Evolutionary conservation across 2,113 vertebrate species (phyloP).

Genomic region (Reinhardtius hippoglossoides): DNA sequence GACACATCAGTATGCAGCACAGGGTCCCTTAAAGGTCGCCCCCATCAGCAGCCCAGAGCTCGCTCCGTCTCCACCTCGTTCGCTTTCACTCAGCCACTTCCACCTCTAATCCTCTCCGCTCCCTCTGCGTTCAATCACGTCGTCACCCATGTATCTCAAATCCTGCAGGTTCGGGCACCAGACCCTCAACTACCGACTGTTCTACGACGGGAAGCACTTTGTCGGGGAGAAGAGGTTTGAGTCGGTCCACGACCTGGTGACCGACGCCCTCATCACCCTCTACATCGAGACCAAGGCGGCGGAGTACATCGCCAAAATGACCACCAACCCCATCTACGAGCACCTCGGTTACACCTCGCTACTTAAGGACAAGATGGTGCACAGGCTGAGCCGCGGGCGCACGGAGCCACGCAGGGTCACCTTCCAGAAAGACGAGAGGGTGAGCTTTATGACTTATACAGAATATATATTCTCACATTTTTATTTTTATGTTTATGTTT

Average conservation of each 20-base stretch:
- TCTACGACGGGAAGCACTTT: constrained; percentile 98
- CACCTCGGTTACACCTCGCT: constrained; percentile 95
- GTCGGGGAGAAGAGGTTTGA: constrained; percentile 98
- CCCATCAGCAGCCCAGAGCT: background rate
- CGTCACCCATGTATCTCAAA: background rate
- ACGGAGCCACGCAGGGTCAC: constrained; percentile 88
- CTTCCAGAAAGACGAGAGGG: constrained; percentile 91
- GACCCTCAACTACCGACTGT: constrained; percentile 96
- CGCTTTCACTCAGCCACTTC: too few species aligned
- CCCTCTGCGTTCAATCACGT: background rate
- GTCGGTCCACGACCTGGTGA: constrained; percentile 96
- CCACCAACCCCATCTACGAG: constrained; percentile 98
- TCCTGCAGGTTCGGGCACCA: constrained; percentile 91
- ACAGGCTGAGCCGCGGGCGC: constrained; percentile 87
- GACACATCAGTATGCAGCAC: constrained; percentile 20
- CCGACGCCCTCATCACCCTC: constrained; percentile 95
- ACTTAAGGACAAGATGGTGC: constrained; percentile 92
- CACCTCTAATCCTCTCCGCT: background rate
- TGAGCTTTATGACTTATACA: constrained; percentile 62
- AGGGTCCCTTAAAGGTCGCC: background rate
- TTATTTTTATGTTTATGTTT: background rate
- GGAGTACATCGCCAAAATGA: constrained; percentile 99
- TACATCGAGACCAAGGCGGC: constrained; percentile 98
- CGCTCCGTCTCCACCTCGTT: background rate
- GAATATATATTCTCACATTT: background rate